A percentile compares a stretch with the other conserved stretches of the same genome.
Conservation (phyloP, 1,140 invertebrate genomes). For the Monomorium pharaonis region DNA sequence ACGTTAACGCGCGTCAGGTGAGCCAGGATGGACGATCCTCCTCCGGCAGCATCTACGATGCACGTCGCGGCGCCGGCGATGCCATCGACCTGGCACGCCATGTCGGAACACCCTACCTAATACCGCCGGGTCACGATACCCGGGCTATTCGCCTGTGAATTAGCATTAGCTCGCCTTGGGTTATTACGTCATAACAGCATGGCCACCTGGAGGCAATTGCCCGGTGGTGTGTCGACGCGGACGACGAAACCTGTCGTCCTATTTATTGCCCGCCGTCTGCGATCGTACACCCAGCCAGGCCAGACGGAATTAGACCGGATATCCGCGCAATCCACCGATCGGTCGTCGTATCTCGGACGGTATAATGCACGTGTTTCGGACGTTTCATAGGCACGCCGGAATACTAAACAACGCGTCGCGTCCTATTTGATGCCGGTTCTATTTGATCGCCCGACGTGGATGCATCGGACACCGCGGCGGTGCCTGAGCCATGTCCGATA, state of each 20-base stretch:
- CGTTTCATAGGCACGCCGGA: conserved; percentile 50
- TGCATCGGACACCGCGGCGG: conserved; percentile 2
- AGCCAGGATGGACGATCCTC: conserved; percentile 68
- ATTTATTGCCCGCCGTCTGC: conserved; percentile 74
- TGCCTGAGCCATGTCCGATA: conserved; percentile 1
- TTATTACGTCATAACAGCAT: conserved; percentile 80
- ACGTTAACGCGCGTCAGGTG: conserved; percentile 77
- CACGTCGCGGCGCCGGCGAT: conserved; percentile 45
- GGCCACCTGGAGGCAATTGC: conserved; percentile 78
- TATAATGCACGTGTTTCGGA: conserved; percentile 49
- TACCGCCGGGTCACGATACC: conserved; percentile 32
- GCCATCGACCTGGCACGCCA: conserved; percentile 62
- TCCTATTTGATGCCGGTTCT: conserved; percentile 48
- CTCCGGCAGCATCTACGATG: conserved; percentile 46
- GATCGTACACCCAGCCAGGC: conserved; percentile 51
- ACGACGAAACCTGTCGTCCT: conserved; percentile 75
- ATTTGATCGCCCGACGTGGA: conserved; percentile 32
- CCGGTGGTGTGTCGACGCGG: conserved; percentile 50
- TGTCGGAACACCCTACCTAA: conserved; percentile 34
- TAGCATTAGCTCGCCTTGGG: conserved; percentile 76
- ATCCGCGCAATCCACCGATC: conserved; percentile 11
- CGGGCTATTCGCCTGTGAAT: conserved; percentile 66
- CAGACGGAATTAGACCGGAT: conserved; percentile 50
- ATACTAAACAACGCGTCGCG: conserved; percentile 53
- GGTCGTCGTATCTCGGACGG: conserved; percentile 25